These are phyloP conservation scores for Muricea muricata DNA, from an alignment of 92 coral and sea anemone genomes.

Conservation along the genomic window DNA sequence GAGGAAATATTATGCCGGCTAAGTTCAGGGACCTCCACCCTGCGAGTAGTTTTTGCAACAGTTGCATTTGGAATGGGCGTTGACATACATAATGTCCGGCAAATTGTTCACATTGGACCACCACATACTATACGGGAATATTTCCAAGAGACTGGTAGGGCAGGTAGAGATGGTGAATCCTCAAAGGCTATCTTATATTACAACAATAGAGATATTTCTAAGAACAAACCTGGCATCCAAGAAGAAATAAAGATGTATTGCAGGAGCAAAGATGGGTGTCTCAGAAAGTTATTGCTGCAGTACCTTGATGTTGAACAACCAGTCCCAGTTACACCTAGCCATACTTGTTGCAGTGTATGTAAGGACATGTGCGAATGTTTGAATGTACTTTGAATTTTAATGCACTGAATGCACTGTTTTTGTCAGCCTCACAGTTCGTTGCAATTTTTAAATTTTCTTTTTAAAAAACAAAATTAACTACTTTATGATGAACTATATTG, in stretches of 20 bases:
- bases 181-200: constrained; percentile 16
- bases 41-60: constrained; percentile 4
- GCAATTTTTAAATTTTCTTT: no score
- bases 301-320: neutral
- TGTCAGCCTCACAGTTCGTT: no score
- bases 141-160: constrained; percentile 34
- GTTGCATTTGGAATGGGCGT: constrained; percentile 35
- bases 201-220: constrained; percentile 3
- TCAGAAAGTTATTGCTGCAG: neutral
- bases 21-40: neutral
- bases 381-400: neutral
- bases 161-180: constrained; percentile 10
- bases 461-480: no score
- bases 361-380: neutral
- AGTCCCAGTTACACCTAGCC: neutral
- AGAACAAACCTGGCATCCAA: constrained; percentile 10
- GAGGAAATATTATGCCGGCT: neutral
- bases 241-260: constrained; percentile 24
- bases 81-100: neutral
- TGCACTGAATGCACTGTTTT: neutral
- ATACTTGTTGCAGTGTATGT: constrained; percentile 35
- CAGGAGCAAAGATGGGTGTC: neutral
- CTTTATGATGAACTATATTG: no score
- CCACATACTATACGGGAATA: constrained; percentile 12
- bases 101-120: constrained; percentile 24